These are phyloP conservation scores for Trematocara unimaculatum DNA, from an alignment of 2,113 vertebrate species.

Conservation along the genomic window DNA sequence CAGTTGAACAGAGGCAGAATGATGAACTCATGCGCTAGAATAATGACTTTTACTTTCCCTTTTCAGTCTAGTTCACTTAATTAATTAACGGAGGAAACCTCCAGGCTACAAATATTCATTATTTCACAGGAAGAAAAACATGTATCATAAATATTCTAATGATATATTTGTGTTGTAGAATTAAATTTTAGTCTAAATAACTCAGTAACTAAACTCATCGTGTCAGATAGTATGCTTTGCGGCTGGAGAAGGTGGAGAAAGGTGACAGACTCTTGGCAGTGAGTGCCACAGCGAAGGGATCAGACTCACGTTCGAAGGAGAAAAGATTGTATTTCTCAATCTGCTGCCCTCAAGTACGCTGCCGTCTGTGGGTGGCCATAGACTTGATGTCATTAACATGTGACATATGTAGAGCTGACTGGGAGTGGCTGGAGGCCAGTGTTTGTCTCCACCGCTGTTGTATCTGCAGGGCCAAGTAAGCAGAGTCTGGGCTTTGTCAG, in stretches of 20 bases:
- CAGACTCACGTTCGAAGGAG: constrained; percentile 14
- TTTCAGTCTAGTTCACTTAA: constrained; percentile 56
- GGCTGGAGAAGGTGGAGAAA: background rate
- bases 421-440: constrained; percentile 59
- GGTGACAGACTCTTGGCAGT: constrained; percentile 7
- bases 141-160: constrained; percentile 50
- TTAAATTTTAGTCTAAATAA: constrained; percentile 1
- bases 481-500: constrained; percentile 58
- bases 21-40: constrained; percentile 39
- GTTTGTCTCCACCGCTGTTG: constrained; percentile 36
- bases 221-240: background rate
- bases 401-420: constrained; percentile 73
- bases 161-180: constrained; percentile 30
- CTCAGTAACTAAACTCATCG: background rate
- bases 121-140: constrained; percentile 51
- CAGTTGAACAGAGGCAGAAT: constrained; percentile 1
- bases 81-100: constrained; percentile 59
- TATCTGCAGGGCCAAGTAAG: constrained; percentile 40
- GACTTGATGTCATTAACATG: constrained; percentile 66
- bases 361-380: constrained; percentile 54
- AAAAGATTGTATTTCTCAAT: constrained; percentile 38
- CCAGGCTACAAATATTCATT: constrained; percentile 48
- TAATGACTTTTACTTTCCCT: constrained; percentile 56
- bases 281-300: constrained; percentile 7
- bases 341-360: constrained; percentile 20